Evolutionary conservation across 2,888 invertebrate species (phyloP).

Genomic region (Oscheius sp.): DNA sequence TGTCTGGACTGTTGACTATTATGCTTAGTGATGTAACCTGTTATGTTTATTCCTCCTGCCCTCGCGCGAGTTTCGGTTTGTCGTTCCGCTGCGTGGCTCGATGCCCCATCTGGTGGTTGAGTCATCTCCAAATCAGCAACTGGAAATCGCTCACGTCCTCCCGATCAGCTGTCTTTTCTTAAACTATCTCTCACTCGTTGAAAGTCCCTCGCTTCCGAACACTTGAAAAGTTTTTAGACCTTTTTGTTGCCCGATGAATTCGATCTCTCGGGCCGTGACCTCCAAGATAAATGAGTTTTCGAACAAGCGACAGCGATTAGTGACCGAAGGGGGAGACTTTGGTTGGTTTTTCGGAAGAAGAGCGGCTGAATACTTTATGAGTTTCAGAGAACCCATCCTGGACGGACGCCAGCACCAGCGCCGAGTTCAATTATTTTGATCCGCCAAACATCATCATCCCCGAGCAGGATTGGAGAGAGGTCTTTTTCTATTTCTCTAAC

Average conservation of each 20-base stretch:
- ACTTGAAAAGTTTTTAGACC: background rate
- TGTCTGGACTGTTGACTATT: too few species aligned
- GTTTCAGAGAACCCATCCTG: conserved; percentile 34
- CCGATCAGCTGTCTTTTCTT: background rate
- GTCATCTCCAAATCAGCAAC: background rate
- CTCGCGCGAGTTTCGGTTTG: too few species aligned
- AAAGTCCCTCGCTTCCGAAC: background rate
- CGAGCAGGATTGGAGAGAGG: conserved; percentile 35
- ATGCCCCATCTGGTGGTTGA: too few species aligned
- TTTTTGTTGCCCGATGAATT: conserved; percentile 26
- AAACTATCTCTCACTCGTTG: background rate
- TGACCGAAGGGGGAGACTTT: conserved; percentile 30
- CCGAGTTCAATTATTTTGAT: conserved; percentile 30
- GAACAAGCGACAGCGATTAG: conserved; percentile 36
- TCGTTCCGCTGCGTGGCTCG: too few species aligned
- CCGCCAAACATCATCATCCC: conserved; percentile 33
- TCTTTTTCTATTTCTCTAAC: background rate
- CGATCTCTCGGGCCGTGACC: conserved; percentile 37
- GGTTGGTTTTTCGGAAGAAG: conserved; percentile 7
- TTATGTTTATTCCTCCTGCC: too few species aligned
- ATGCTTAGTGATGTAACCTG: too few species aligned
- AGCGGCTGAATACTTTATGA: background rate
- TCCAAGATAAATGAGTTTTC: conserved; percentile 37
- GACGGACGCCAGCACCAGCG: conserved; percentile 30
- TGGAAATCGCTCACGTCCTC: conserved; percentile 10